Conservation (phyloP, 2,888 invertebrate species). For the Neoitamus cyanurus region DNA sequence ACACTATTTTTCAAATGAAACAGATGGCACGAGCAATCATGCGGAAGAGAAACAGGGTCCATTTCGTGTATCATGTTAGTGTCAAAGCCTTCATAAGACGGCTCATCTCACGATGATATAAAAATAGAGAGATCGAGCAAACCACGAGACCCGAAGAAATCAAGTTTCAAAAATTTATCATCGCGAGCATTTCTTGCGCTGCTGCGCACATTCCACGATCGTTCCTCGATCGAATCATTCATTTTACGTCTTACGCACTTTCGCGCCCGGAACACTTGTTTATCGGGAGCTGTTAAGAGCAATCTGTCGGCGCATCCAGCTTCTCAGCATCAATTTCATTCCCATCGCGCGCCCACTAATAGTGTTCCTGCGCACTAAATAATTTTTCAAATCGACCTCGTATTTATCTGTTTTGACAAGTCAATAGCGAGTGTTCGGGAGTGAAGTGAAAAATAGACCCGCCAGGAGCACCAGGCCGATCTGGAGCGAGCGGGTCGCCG, state of each 20-base stretch:
- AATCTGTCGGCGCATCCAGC: slow-evolving; percentile 46
- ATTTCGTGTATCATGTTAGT: neutral
- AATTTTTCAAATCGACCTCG: slow-evolving; percentile 51
- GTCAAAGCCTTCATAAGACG: neutral
- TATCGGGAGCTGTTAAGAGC: slow-evolving; percentile 49
- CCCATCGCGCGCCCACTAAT: neutral
- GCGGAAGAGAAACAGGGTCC: neutral
- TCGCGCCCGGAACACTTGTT: slow-evolving; percentile 48
- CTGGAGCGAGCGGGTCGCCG: slow-evolving; percentile 6
- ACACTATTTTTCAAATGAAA: neutral
- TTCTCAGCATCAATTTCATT: slow-evolving; percentile 45
- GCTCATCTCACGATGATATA: neutral
- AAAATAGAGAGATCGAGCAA: neutral
- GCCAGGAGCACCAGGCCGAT: neutral
- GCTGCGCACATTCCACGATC: neutral
- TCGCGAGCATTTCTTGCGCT: neutral
- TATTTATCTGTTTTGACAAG: slow-evolving; percentile 53
- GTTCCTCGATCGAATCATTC: slow-evolving; percentile 14
- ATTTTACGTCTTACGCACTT: slow-evolving; percentile 19
- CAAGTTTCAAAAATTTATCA: neutral
- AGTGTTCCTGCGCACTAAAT: slow-evolving; percentile 48
- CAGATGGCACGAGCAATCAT: neutral
- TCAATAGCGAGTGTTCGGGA: slow-evolving; percentile 27
- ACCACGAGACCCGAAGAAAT: neutral
- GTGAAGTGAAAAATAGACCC: slow-evolving; percentile 41